Base-by-base conservation (phyloP, 2,888 invertebrate species). In the Clitarchus hookeri region DNA sequence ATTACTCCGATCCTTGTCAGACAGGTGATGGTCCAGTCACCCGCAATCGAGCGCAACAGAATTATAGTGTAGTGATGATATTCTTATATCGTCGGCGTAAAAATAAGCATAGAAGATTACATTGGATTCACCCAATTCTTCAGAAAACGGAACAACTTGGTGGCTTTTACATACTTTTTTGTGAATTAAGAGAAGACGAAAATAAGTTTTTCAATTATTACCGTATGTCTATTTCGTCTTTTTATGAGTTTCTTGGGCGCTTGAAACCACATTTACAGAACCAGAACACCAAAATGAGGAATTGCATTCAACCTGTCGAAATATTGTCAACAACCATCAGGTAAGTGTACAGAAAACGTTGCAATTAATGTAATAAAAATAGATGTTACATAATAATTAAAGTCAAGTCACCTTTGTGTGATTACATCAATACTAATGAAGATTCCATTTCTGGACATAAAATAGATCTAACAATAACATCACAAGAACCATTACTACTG, bases 231-330 rank as follows among this genome's bases (percentile, higher is more conserved):
- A 4, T 8, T 27, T 82, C 27, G n/a, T 82, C 82, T 12, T 36
- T 82, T 27, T 36, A 82, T 19, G 27, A 26, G 19, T 82, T 82
- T 4, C 82, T 23, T 27, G 82, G 23, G 6, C 4, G n/a, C 13
- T 82, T 82, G 23, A 27, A 82, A 44, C 82, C 11, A 82, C 13
- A 23, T n/a, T 23, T 82, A 23, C 82, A 82, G 27, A 13, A 13
- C 23, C 82, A 27, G 27, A 82, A 82, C 82, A 82, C 36, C 19
- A 82, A 82, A 82, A 82, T 82, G 82, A 82, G 82, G 36, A 82
- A 82, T 13, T 82, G 82, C 27, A 27, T 82, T n/a, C 27, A 65
- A 65, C 65, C 65, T n/a, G n/a, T 12, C 0, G 65, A 65, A 65
- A 65, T 23, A 23, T 65, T 23, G 65, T 19, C 65, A 16, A 23